phyloP scores from a whole-genome alignment of 2,888 invertebrate species.

The Nomada goodeniana region DNA sequence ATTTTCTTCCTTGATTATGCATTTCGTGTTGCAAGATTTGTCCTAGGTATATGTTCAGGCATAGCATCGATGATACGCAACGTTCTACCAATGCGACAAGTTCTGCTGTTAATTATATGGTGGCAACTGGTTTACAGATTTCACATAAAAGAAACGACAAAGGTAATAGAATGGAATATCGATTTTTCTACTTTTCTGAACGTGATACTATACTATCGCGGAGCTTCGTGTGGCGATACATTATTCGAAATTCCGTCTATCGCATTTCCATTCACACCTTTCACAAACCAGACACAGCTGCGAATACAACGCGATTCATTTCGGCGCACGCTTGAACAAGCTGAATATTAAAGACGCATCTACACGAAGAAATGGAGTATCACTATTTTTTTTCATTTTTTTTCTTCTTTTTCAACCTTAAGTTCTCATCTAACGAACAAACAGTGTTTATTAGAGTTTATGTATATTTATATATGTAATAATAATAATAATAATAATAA shows the following conservation, averaged over 20 bases:
- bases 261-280: constrained; percentile 36
- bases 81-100: background rate
- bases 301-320: constrained; percentile 38
- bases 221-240: constrained; percentile 35
- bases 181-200: constrained; percentile 32
- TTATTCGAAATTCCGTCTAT: constrained; percentile 34
- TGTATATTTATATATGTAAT: constrained; percentile 77
- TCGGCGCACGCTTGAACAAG: constrained; percentile 67
- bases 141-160: constrained; percentile 12
- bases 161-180: constrained; percentile 38
- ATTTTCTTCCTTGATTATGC: background rate
- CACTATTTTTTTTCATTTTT: constrained; percentile 64
- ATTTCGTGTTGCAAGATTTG: background rate
- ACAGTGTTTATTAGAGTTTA: constrained; percentile 82
- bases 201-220: constrained; percentile 27
- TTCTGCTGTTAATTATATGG: background rate
- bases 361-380: constrained; percentile 80
- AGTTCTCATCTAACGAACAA: constrained; percentile 79
- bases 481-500: constrained; percentile 76
- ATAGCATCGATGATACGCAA: background rate
- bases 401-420: constrained; percentile 51
- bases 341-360: constrained; percentile 81
- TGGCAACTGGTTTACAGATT: background rate
- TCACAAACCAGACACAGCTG: constrained; percentile 39
- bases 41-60: constrained; percentile 16